phyloP scores from a whole-genome alignment of 23 tunicate genomes.

The Trididemnum miniatum region DNA sequence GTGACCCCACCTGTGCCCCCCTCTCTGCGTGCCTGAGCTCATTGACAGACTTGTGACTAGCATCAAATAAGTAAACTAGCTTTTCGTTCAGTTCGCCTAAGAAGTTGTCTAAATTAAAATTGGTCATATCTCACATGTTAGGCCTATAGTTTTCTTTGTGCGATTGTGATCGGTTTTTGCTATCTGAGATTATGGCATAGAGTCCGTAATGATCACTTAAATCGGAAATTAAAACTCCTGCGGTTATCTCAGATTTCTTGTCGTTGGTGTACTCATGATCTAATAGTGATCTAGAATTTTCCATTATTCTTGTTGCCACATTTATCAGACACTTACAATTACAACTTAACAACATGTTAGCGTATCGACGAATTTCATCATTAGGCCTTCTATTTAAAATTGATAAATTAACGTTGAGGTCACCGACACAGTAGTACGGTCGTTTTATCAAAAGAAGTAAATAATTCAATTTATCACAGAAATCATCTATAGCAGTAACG shows the following conservation, averaged over 20 bases:
- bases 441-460: background rate
- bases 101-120: background rate
- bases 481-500: background rate
- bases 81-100: background rate
- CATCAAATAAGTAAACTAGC: background rate
- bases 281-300: background rate
- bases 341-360: background rate
- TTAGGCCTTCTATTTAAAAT: too few species aligned
- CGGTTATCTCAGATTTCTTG: background rate
- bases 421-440: background rate
- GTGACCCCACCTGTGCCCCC: too few species aligned
- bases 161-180: background rate
- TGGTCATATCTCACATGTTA: background rate
- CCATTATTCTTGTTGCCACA: background rate
- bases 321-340: background rate
- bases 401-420: background rate
- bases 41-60: background rate
- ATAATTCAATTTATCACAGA: background rate
- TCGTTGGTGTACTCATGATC: background rate
- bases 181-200: background rate
- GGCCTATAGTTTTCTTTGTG: background rate
- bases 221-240: background rate
- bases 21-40: too few species aligned
- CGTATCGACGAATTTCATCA: background rate
- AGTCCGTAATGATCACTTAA: background rate